phyloP scores from a whole-genome alignment of 2,797 vertebrate species.

The Myotis vivesi region DNA sequence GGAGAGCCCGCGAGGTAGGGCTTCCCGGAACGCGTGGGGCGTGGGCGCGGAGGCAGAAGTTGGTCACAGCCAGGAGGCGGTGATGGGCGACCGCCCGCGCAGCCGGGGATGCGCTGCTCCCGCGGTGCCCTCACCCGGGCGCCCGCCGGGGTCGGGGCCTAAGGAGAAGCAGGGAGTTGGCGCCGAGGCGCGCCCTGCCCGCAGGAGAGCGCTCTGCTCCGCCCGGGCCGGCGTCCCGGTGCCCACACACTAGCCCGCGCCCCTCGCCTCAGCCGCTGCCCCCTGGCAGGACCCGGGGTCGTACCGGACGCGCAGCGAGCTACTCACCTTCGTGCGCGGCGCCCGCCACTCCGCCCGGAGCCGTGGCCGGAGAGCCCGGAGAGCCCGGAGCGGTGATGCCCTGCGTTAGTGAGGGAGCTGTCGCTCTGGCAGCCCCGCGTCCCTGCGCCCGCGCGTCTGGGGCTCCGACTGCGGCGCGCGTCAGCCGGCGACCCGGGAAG shows the following conservation, averaged over 20 bases:
- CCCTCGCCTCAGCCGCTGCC: not conserved
- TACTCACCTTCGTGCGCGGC: slow-evolving; percentile 70
- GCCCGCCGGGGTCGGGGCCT: not conserved
- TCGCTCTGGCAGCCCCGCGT: not conserved
- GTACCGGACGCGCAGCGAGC: not conserved
- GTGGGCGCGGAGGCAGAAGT: slow-evolving; percentile 33
- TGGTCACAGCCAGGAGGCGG: not conserved
- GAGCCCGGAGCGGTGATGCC: not conserved
- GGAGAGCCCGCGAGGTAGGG: not conserved
- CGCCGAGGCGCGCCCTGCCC: not conserved
- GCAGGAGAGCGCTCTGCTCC: not conserved
- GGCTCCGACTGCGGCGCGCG: slow-evolving; percentile 58
- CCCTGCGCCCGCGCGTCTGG: slow-evolving; percentile 57
- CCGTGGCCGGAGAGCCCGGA: not conserved
- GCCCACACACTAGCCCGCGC: not conserved
- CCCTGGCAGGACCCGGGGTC: not conserved
- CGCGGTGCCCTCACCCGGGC: not conserved
- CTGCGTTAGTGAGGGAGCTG: not conserved
- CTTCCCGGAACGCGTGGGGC: not conserved
- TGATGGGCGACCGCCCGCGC: not conserved
- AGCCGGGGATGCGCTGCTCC: not conserved
- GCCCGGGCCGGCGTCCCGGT: not conserved
- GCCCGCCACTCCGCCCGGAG: not conserved
- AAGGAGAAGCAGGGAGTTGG: not conserved
- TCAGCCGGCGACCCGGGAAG: slow-evolving; percentile 50